Conservation (phyloP, 2,113 vertebrate genomes). For the Xyliphius kryptos region DNA sequence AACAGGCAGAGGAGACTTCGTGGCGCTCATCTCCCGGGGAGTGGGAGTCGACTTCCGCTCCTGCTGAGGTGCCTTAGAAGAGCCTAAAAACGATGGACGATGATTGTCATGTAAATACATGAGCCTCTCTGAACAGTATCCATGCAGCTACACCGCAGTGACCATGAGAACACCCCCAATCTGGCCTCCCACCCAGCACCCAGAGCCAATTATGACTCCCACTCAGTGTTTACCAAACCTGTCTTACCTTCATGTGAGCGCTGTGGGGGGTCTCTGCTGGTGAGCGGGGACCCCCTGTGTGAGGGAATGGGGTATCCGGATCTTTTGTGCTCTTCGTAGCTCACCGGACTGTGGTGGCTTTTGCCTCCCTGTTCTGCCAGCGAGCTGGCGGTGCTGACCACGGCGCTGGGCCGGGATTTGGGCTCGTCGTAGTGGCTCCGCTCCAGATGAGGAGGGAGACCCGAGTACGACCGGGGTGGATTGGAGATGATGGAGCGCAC, state of each 20-base stretch:
- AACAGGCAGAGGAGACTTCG: conserved; percentile 79
- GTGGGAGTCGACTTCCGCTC: conserved; percentile 89
- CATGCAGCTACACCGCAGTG: too few species aligned
- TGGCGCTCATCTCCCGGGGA: conserved; percentile 77
- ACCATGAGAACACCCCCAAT: too few species aligned
- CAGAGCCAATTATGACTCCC: too few species aligned
- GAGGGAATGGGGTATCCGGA: conserved; percentile 68
- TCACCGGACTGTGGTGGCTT: conserved; percentile 80
- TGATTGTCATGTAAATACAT: too few species aligned
- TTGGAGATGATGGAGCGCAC: conserved; percentile 92
- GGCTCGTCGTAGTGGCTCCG: conserved; percentile 81
- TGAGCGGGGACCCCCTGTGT: conserved; percentile 80
- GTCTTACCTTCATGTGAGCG: conserved; percentile 88
- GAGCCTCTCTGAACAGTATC: too few species aligned
- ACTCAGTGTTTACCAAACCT: too few species aligned
- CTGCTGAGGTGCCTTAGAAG: conserved; percentile 78
- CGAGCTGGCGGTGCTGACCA: conserved; percentile 71
- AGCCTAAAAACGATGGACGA: conserved; percentile 51
- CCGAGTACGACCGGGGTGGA: conserved; percentile 74
- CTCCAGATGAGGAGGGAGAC: conserved; percentile 71
- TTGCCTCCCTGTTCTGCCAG: conserved; percentile 78
- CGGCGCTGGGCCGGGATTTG: conserved; percentile 75
- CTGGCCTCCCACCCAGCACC: too few species aligned
- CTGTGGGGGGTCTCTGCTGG: conserved; percentile 74
- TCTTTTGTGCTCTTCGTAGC: conserved; percentile 82